Base-by-base conservation (phyloP, 2,888 invertebrate species). In the Tetragonula carbonaria region DNA sequence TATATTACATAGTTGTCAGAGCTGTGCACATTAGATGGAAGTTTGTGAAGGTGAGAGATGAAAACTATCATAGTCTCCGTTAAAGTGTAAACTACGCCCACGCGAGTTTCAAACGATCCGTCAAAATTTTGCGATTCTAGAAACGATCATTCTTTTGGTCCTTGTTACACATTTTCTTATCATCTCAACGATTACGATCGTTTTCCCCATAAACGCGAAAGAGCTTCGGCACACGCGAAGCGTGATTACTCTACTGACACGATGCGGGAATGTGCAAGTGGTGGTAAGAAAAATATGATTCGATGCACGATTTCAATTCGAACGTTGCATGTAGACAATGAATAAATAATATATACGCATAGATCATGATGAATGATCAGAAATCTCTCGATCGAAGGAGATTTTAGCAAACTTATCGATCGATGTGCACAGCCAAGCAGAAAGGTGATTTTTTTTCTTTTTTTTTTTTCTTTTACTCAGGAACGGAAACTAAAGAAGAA, bases 391-490 rank as follows among this genome's bases (percentile, higher is more conserved):
- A 82, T 79, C 74, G 78, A 71, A 59, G 85, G 84, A 73, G 84
- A 86, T 86, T 81, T 77, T 84, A 70, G 87, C 84, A 90, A 90
- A 89, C 84, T 89, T 87, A 78, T 87, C 87, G 88, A 91, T 90
- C 90, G 91, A 93, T 93, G 93, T 93, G 93, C 93, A 93, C 92
- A 92, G 92, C 92, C 88, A 91, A 91, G 88, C 89, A 87, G 81
- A 88, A 80, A 72, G 84, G 89, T 90, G 86, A 63, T 73, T 45
- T 45, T 45, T 45, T 45, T 45, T 8, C 8, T 8, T 45, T 45
- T 45, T 45, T 45, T 45, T 45, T 33, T 33, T 33, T 33, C 11
- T 70, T 21, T 68, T 70, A 55, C 50, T 67, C 67, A n/a, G 51
- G 77, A 28, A 51, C n/a, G 28, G 38, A 76, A 80, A 87, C 74